A percentile compares a stretch with the other conserved stretches of the same genome.
These are phyloP conservation scores for Drosophila robusta DNA, from an alignment of 2,888 invertebrate genomes.

Conservation along the genomic window DNA sequence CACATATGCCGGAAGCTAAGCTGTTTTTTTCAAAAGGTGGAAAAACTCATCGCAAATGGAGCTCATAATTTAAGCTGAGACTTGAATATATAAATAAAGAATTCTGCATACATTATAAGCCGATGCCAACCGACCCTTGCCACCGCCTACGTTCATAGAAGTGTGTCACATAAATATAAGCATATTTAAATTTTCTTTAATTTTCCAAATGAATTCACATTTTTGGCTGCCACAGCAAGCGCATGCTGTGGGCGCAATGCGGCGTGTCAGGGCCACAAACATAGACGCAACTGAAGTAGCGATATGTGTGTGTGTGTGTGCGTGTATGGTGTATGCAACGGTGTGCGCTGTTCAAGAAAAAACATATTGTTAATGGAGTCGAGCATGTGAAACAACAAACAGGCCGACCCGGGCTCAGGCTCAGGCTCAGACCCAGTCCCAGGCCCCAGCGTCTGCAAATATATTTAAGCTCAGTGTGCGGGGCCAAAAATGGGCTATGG, in stretches of 20 bases:
- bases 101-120: slow-evolving; percentile 54
- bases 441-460: slow-evolving; percentile 5
- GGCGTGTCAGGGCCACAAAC: slow-evolving; percentile 24
- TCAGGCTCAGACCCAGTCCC: not conserved
- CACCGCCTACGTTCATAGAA: slow-evolving; percentile 26
- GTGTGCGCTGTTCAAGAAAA: slow-evolving; percentile 59
- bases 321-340: slow-evolving; percentile 27
- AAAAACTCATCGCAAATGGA: slow-evolving; percentile 6
- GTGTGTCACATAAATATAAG: slow-evolving; percentile 66
- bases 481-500: not conserved
- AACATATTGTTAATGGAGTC: slow-evolving; percentile 79
- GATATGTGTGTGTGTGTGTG: slow-evolving; percentile 27
- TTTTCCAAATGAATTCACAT: slow-evolving; percentile 77
- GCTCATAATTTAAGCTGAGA: slow-evolving; percentile 29
- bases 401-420: slow-evolving; percentile 21
- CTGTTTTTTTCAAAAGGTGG: slow-evolving; percentile 1
- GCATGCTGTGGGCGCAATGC: slow-evolving; percentile 14
- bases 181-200: slow-evolving; percentile 75
- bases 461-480: slow-evolving; percentile 4
- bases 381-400: slow-evolving; percentile 77
- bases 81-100: slow-evolving; percentile 35
- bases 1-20: slow-evolving; percentile 4
- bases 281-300: slow-evolving; percentile 22
- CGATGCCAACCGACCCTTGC: slow-evolving; percentile 1
- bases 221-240: slow-evolving; percentile 36